Conservation (phyloP, 2,113 vertebrate genomes). For the Cebus imitator region DNA sequence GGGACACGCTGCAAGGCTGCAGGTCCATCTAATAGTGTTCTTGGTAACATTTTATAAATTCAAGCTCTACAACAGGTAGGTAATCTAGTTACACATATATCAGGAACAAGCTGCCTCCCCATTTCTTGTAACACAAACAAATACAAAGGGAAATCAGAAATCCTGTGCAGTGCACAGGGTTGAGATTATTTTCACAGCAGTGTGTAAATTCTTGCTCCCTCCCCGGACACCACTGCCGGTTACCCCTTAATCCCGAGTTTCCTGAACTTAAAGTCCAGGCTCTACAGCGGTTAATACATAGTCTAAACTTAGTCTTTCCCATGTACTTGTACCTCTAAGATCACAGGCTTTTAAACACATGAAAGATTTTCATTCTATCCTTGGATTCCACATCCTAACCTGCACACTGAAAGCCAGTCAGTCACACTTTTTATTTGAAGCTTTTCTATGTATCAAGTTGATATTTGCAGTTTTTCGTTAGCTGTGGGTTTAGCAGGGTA, state of each 20-base stretch:
- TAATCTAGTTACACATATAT: neutral
- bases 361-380: no score
- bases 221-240: neutral
- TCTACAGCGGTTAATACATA: no score
- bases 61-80: neutral
- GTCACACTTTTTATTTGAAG: no score
- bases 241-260: neutral
- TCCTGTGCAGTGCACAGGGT: neutral
- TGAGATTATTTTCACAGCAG: neutral
- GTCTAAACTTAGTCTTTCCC: no score
- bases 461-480: neutral
- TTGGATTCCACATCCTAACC: no score
- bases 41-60: neutral
- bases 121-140: neutral
- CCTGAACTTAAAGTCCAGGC: neutral
- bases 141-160: neutral
- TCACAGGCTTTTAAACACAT: no score
- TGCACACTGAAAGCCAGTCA: no score
- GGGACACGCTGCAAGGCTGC: neutral
- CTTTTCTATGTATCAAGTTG: neutral
- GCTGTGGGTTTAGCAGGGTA: neutral
- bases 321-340: no score
- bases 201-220: neutral
- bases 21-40: neutral
- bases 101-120: neutral